Evolutionary conservation across 2,113 vertebrate genomes (phyloP).

Genomic region (Ceyx melanurus): DNA sequence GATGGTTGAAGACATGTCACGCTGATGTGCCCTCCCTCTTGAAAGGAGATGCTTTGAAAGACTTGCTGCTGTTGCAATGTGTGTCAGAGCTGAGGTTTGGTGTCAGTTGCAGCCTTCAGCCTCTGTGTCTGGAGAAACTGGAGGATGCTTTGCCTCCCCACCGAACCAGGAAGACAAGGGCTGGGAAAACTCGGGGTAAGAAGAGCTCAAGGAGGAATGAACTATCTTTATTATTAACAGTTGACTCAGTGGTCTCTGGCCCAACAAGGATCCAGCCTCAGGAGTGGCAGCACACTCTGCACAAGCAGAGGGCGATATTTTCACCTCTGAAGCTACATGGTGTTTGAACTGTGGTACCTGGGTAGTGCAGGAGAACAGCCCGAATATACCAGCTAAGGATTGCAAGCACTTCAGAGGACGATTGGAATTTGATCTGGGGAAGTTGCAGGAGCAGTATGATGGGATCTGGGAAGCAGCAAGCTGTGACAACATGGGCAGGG

Average conservation of each 20-base stretch:
- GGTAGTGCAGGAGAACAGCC: accelerated
- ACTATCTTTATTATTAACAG: neutral
- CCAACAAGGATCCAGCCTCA: neutral
- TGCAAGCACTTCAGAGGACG: neutral
- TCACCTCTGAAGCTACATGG: neutral
- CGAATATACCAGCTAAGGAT: neutral
- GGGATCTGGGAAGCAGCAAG: neutral
- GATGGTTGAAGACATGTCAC: accelerated
- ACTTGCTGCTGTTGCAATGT: neutral
- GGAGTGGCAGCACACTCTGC: neutral
- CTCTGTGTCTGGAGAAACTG: neutral
- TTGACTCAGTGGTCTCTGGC: neutral
- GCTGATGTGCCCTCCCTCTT: accelerated
- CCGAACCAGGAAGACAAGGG: too few species aligned
- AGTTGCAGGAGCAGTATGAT: neutral
- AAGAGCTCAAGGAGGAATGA: neutral
- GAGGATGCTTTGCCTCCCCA: neutral
- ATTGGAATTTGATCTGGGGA: neutral
- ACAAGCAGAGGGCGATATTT: neutral
- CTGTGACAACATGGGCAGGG: neutral
- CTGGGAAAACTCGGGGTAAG: neutral
- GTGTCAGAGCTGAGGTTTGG: neutral
- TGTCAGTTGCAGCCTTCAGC: neutral
- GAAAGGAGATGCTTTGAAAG: neutral
- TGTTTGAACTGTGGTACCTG: neutral